A percentile compares a stretch with the other conserved stretches of the same genome.
Conservation (phyloP, 2,113 vertebrate genomes). For the Boleophthalmus pectinirostris region DNA sequence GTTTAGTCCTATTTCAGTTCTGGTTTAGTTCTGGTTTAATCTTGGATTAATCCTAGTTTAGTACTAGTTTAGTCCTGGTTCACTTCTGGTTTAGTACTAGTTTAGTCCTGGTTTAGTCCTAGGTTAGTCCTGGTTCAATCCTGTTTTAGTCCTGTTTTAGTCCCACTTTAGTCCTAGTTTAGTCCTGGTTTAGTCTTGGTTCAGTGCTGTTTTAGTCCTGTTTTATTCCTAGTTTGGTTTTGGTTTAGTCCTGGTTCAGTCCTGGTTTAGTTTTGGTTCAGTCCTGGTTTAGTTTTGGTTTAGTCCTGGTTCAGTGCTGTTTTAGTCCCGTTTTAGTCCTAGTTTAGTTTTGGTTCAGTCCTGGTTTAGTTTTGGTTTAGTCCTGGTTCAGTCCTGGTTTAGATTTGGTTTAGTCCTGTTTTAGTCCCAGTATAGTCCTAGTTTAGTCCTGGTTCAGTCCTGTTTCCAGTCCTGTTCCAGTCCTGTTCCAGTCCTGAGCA, state of each 20-base stretch:
- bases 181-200: background rate
- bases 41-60: too few relatives aligned
- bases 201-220: background rate
- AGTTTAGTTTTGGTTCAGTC: background rate
- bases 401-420: background rate
- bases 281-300: too few relatives aligned
- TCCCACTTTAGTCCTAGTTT: too few relatives aligned
- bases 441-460: background rate
- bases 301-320: background rate
- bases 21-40: too few relatives aligned
- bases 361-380: too few relatives aligned
- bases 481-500: background rate
- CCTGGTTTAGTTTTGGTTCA: background rate
- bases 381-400: background rate
- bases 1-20: too few relatives aligned
- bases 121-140: too few relatives aligned
- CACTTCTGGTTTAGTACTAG: too few relatives aligned
- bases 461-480: background rate
- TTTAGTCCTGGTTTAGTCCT: too few relatives aligned
- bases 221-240: background rate
- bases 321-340: background rate
- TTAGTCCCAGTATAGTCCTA: background rate
- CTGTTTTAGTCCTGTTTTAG: too few relatives aligned
- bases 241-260: too few relatives aligned
- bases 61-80: too few relatives aligned